Evolutionary conservation across 2,888 invertebrate genomes (phyloP), one percentile per base, ranked within the genome.

Genomic region (Xanthia togata): DNA sequence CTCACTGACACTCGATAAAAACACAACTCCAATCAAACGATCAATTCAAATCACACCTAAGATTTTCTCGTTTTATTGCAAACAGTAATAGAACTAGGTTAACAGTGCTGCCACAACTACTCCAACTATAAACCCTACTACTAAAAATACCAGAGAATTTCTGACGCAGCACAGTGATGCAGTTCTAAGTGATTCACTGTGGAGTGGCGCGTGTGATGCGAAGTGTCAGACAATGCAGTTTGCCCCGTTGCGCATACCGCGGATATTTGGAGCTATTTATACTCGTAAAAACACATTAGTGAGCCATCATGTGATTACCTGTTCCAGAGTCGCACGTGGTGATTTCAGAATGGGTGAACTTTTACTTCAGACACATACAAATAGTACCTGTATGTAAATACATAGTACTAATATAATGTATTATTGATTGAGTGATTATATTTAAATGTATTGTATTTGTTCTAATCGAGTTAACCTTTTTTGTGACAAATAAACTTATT

Each of bases 201-300:
- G 8, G 50, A 73, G 26, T 35, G 23, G 59, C 73, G 67, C 38
- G 68, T 64, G 71, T 63, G 38, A 38, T 81, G 47, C 38, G n/a
- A 76, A 73, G 73, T 79, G 76, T 44, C 60, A 79, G 82, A 87
- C 87, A 87, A 87, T 87, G 85, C 87, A 85, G 72, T 78, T 74
- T 63, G 78, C 72, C 26, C 60, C 23, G 41, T 23, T 47, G 35
- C 69, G 74, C 81, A 85, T 87, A 70, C 83, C 87, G 64, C 47
- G 69, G 70, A 85, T 87, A 57, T 57, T 65, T 74, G 41, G 0
- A 2, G 69, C 60, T 87, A 88, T 87, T 84, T 79, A 82, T 86
- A n/a, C n/a, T n/a, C n/a, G n/a, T n/a, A 87, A 62, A 69, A 41
- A 63, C 62, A 67, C 70, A 79, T 80, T 85, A 81, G 76, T 69